A percentile compares a stretch with the other conserved stretches of the same genome.
Conservation (phyloP, 2,888 invertebrate species). For the Drosophila nr. perissopoda region DNA sequence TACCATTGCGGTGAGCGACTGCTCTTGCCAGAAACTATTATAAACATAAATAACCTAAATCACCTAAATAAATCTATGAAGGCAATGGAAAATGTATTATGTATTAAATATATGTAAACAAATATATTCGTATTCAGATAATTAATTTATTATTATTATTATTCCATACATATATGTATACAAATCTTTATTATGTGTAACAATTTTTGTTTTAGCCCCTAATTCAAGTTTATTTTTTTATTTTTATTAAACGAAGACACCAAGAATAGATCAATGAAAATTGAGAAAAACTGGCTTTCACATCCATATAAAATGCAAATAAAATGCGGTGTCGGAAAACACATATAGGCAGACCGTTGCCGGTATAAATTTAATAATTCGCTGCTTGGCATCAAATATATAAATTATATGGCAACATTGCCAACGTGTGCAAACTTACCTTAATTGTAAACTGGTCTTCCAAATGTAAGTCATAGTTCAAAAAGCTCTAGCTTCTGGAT, state of each 20-base stretch:
- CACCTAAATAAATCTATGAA: not conserved
- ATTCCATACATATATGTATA: too few species aligned
- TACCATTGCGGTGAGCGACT: not conserved
- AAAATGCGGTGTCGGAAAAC: not conserved
- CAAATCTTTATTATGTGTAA: not conserved
- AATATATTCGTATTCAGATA: not conserved
- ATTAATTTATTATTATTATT: not conserved
- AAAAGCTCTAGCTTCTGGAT: slow-evolving; percentile 7
- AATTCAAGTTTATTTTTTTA: not conserved
- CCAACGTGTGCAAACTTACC: not conserved
- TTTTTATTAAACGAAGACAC: not conserved
- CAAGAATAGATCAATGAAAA: not conserved
- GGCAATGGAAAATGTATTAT: not conserved
- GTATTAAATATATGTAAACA: too few species aligned
- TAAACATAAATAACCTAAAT: too few species aligned
- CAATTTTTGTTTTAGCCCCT: not conserved
- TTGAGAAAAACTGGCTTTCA: not conserved
- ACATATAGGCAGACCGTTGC: not conserved
- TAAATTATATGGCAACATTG: not conserved
- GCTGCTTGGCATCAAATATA: not conserved
- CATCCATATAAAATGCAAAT: not conserved
- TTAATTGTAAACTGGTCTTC: slow-evolving; percentile 35
- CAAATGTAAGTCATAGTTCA: not conserved
- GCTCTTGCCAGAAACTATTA: too few species aligned
- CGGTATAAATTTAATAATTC: not conserved